These are phyloP conservation scores for Podargus strigoides DNA, from an alignment of 2,797 vertebrate species.

Conservation along the genomic window DNA sequence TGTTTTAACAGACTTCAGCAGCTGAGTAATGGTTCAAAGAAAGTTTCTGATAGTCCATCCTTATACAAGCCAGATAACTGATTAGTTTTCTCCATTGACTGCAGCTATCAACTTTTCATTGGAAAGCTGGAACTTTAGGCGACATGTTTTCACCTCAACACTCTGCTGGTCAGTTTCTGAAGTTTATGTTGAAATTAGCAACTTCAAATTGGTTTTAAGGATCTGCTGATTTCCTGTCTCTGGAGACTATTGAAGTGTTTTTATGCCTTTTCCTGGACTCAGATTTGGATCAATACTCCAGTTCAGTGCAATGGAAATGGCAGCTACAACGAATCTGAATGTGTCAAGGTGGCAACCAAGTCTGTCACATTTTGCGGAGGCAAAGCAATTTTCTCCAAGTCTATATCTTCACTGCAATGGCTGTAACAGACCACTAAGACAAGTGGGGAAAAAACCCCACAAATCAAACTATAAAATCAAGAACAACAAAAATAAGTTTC, in stretches of 20 bases:
- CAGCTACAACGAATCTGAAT: too few species aligned
- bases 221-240: not conserved
- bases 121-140: not conserved
- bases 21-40: not conserved
- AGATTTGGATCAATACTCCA: not conserved
- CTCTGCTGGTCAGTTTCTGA: not conserved
- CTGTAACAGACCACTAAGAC: not conserved
- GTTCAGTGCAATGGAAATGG: not conserved
- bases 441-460: not conserved
- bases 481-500: not conserved
- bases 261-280: not conserved
- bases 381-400: not conserved
- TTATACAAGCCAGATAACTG: not conserved
- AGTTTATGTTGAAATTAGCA: not conserved
- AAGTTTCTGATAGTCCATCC: not conserved
- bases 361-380: not conserved
- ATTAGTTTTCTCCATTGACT: not conserved
- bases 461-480: not conserved
- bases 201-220: not conserved
- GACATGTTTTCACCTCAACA: not conserved
- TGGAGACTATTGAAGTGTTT: not conserved
- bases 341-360: too few species aligned
- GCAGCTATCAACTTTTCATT: not conserved
- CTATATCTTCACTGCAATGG: not conserved
- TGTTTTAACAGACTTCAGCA: not conserved